Evolutionary conservation across 2,888 invertebrate genomes (phyloP), one percentile per base, ranked within the genome.

Genomic region (Apamea crenata): DNA sequence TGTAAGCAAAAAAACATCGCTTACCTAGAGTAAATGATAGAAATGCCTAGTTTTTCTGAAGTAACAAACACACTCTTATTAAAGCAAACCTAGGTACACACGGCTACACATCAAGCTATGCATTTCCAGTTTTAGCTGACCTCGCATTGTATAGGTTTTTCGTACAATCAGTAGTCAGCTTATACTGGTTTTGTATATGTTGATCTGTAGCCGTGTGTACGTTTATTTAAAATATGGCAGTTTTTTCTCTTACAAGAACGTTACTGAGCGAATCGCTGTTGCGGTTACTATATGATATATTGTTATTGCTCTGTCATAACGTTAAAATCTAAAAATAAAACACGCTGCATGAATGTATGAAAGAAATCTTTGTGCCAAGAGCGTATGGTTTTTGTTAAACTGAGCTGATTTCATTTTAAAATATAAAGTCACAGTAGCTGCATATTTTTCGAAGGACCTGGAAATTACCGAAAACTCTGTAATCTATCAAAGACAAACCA

Each of bases 211-310:
- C n/a, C n/a, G n/a, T n/a, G n/a, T n/a, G n/a, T 59, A 63, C 21
- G 14, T 63, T 71, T 70, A 50, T 82, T 77, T 71, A 36, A 78
- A 83, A 74, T 18, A 70, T 78, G n/a, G 44, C 40, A n/a, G 21
- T 69, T 78, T 74, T 72, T 73, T 66, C 25, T 68, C 21, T 70
- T 50, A 59, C 80, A 53, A 65, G 75, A 56, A 76, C 67, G 74
- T 78, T 72, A 85, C 61, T 59, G 71, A 61, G 78, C 78, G 79
- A 84, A 81, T 78, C 81, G 76, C 76, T 85, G 86, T 91, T 93
- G 93, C 89, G 94, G 94, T 93, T 88, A 81, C 77, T 87, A 86
- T 84, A 88, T 93, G 93, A 94, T 92, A 90, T 93, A 93, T 93
- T 90, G 92, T 93, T 92, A 93, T 93, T 92, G 90, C 87, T 87